phyloP scores from a whole-genome alignment of 2,888 invertebrate genomes.

The Colletes collaris region DNA sequence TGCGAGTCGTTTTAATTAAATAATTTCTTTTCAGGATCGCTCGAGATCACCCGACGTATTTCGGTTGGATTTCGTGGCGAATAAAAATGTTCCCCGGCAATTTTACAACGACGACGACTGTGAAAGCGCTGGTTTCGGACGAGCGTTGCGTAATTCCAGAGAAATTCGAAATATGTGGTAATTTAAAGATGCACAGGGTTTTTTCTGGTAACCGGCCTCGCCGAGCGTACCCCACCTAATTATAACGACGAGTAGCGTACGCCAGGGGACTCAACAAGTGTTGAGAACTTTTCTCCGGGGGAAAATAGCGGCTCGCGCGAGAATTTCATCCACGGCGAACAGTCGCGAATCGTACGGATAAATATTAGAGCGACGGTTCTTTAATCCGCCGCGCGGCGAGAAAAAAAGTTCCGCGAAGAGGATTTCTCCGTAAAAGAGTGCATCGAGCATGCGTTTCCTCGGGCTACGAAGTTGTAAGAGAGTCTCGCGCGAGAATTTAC shows the following conservation, averaged over 20 bases:
- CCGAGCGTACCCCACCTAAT: not conserved
- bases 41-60: too few species aligned
- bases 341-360: not conserved
- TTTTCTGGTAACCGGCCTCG: not conserved
- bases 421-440: not conserved
- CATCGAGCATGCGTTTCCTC: too few species aligned
- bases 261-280: conserved; percentile 3
- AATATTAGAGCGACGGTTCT: not conserved
- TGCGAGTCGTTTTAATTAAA: too few species aligned
- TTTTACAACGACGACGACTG: too few species aligned
- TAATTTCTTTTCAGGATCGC: too few species aligned
- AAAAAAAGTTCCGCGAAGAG: not conserved
- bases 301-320: not conserved
- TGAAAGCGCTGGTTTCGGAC: too few species aligned
- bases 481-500: not conserved
- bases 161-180: not conserved
- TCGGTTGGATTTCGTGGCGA: too few species aligned
- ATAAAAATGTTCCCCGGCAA: too few species aligned
- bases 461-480: not conserved
- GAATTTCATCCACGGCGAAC: not conserved
- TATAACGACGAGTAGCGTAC: not conserved
- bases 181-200: not conserved
- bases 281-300: not conserved
- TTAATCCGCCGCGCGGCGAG: not conserved
- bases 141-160: not conserved